Percentiles rank a stretch among this genome's conserved stretches.
Evolutionary conservation across 2,113 vertebrate species (phyloP).

Genomic region (Mus pahari): DNA sequence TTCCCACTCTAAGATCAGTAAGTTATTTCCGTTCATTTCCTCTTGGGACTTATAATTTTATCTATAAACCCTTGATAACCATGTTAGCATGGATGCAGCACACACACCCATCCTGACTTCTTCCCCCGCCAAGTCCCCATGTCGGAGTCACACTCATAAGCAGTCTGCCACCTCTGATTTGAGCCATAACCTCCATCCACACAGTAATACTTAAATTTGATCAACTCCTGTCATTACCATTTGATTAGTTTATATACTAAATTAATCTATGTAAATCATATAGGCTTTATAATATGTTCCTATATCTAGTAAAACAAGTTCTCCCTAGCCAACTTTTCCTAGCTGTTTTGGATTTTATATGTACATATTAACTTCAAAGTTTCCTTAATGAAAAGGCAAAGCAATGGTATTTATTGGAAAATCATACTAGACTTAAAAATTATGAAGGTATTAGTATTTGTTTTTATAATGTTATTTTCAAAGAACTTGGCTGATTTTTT

Average conservation of each 20-base stretch:
- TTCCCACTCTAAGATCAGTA: not conserved
- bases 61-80: not conserved
- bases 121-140: not conserved
- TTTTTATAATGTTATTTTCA: not conserved
- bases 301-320: not conserved
- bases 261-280: slow-evolving; percentile 2
- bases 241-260: not conserved
- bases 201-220: not conserved
- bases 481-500: not conserved
- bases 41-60: not conserved
- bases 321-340: not conserved
- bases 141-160: not conserved
- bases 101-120: not conserved
- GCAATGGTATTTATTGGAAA: not conserved
- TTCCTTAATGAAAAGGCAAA: not conserved
- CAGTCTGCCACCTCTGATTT: not conserved
- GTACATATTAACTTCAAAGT: slow-evolving; percentile 36
- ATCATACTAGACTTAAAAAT: not conserved
- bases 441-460: not conserved
- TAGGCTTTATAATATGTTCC: not conserved
- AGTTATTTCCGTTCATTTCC: not conserved
- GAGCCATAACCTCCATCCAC: not conserved
- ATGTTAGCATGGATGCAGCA: not conserved
- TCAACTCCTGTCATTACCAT: not conserved
- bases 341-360: slow-evolving; percentile 1